Conservation (phyloP, 1,140 invertebrate species). For the Magallana angulata region DNA sequence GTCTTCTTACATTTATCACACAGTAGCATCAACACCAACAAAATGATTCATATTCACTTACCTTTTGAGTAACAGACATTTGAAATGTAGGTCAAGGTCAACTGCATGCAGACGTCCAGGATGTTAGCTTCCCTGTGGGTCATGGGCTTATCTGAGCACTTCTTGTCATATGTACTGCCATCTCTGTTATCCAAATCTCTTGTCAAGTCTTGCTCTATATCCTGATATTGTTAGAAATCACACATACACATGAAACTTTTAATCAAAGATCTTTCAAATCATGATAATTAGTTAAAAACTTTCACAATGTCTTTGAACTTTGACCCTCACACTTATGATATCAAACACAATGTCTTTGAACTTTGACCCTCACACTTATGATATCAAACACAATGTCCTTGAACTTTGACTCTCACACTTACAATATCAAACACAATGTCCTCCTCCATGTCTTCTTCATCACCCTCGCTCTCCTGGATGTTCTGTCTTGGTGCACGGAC, state of each 20-base stretch:
- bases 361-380: no score
- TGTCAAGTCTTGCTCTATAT: slow-evolving; percentile 7
- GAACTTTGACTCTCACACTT: neutral
- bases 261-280: no score
- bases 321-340: no score
- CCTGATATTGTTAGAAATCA: neutral
- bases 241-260: no score
- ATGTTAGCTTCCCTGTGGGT: slow-evolving; percentile 82
- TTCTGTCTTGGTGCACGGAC: slow-evolving; percentile 61
- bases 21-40: neutral
- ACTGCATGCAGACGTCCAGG: slow-evolving; percentile 85
- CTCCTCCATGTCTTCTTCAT: slow-evolving; percentile 56
- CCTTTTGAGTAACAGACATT: slow-evolving; percentile 77
- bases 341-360: no score
- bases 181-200: neutral
- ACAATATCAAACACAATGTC: slow-evolving; percentile 68
- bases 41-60: slow-evolving; percentile 13
- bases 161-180: neutral
- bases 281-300: no score
- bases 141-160: slow-evolving; percentile 67
- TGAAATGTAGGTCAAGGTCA: slow-evolving; percentile 83
- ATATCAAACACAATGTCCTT: no score
- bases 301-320: no score
- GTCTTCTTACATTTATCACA: neutral
- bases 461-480: slow-evolving; percentile 58